Base-by-base conservation (phyloP, 2,113 vertebrate genomes). In the Odocoileus hemionus region DNA sequence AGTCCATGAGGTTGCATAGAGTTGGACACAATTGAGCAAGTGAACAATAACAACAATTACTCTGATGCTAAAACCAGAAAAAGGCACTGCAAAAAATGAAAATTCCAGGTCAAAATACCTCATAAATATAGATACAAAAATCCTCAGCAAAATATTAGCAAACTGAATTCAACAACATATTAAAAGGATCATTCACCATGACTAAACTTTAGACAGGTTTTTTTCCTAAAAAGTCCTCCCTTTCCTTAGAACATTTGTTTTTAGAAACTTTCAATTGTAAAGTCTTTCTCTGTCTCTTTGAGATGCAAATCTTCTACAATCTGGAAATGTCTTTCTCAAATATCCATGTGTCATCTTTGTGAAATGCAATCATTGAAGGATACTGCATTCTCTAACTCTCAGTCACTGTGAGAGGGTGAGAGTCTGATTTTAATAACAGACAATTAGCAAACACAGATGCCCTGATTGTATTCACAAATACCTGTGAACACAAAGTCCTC, bases 311-410 rank as follows among this genome's bases (percentile, higher is more conserved):
- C n/a, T 76, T 87, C 52, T 70, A 57, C 14, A 86, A 47, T 11
- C 4, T 16, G 67, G 36, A 85, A 70, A 36, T 80, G 30, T 55
- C 11, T 80, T 85, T 64, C 43, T 64, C 58, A 80, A 76, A 23
- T 15, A 76, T 60, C 9, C 50, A 14, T 6, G 1, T 58, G 30
- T 36, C 23, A 47, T 54, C n/a, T 13, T 28, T 88, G 78, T 47
- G 36, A 95, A 91, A 91, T 60, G 19, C 15, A 83, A 23, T 61
- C 39, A 74, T n/a, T 52, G 74, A 92, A 55, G 13, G n/a, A 60
- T 58, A 45, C 8, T 43, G 15, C 2, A 43, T 43, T 36, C 80
- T 28, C 30, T 85, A 58, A 43, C 5, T 67, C 33, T 16, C 12
- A 43, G 16, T n/a, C 3, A 78, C 17, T 43, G 14, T 92, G 12